phyloP scores from a whole-genome alignment of 2,888 invertebrate genomes.

The Lordiphosa andalusiaca region DNA sequence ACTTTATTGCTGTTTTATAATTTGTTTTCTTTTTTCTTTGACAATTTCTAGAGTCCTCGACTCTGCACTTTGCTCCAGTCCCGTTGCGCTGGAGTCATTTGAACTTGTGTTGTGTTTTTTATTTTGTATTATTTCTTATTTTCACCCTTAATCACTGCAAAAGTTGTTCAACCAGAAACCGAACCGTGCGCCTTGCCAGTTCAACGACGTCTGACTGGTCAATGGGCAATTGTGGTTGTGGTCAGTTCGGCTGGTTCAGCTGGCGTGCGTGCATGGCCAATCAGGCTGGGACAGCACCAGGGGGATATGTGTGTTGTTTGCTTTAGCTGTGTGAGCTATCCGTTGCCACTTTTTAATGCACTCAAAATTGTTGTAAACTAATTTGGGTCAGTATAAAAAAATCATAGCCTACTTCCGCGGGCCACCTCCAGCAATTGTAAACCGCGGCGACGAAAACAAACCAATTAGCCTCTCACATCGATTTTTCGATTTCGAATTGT shows the following conservation, averaged over 20 bases:
- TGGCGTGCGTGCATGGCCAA: slow-evolving; percentile 63
- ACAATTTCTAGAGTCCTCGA: slow-evolving; percentile 44
- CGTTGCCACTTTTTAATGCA: slow-evolving; percentile 26
- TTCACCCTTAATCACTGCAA: too few species aligned
- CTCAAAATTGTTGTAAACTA: slow-evolving; percentile 12
- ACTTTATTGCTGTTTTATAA: slow-evolving; percentile 1
- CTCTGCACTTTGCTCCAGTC: slow-evolving; percentile 56
- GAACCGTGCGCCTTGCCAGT: slow-evolving; percentile 50
- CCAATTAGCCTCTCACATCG: slow-evolving; percentile 58
- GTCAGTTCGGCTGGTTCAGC: slow-evolving; percentile 8
- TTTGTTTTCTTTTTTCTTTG: not conserved
- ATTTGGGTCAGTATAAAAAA: slow-evolving; percentile 10
- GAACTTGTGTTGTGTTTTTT: not conserved
- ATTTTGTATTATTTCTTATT: slow-evolving; percentile 4
- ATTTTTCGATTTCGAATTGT: slow-evolving; percentile 57
- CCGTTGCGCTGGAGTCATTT: slow-evolving; percentile 20
- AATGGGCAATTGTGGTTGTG: slow-evolving; percentile 24
- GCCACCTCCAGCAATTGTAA: slow-evolving; percentile 12
- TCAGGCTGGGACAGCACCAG: slow-evolving; percentile 18
- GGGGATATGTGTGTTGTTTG: slow-evolving; percentile 18
- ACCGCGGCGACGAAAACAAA: slow-evolving; percentile 31
- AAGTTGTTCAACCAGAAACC: not conserved
- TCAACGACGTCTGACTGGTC: slow-evolving; percentile 58
- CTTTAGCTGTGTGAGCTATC: not conserved
- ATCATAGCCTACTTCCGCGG: slow-evolving; percentile 33